Conservation (phyloP, 2,113 vertebrate species). For the Centropus unirufus region DNA sequence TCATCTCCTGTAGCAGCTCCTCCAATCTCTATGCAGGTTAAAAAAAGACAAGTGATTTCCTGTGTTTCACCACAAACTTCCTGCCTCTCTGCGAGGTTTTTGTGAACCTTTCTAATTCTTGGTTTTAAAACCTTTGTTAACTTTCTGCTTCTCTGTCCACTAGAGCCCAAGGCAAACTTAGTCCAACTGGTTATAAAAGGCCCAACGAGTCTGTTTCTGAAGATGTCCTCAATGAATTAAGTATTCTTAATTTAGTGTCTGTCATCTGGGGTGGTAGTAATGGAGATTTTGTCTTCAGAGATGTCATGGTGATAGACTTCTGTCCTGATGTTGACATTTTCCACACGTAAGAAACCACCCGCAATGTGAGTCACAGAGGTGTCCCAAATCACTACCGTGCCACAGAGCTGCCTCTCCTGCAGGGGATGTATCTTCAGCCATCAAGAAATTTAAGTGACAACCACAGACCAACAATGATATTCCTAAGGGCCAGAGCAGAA, state of each 20-base stretch:
- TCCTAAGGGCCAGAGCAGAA: background rate
- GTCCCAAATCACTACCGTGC: background rate
- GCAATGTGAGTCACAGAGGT: background rate
- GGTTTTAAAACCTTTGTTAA: background rate
- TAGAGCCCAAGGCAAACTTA: background rate
- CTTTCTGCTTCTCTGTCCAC: background rate
- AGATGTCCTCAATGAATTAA: background rate
- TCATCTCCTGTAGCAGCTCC: background rate
- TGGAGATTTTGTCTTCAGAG: background rate
- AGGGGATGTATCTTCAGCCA: background rate
- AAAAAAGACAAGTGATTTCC: slow-evolving; percentile 4
- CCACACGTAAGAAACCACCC: background rate
- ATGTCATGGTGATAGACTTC: background rate
- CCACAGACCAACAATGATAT: background rate
- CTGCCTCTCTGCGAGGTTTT: background rate
- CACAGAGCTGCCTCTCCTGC: background rate
- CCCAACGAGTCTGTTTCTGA: background rate
- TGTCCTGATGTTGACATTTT: background rate
- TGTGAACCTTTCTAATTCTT: background rate
- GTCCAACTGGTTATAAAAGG: background rate
- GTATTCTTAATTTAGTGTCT: too few relatives aligned
- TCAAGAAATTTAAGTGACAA: background rate
- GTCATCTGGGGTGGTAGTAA: background rate
- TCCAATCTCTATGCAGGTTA: background rate
- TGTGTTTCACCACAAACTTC: slow-evolving; percentile 46